A percentile compares a stretch with the other conserved stretches of the same genome.
These are phyloP conservation scores for Chrysotoxum bicinctum DNA, from an alignment of 2,888 invertebrate species.

Conservation along the genomic window DNA sequence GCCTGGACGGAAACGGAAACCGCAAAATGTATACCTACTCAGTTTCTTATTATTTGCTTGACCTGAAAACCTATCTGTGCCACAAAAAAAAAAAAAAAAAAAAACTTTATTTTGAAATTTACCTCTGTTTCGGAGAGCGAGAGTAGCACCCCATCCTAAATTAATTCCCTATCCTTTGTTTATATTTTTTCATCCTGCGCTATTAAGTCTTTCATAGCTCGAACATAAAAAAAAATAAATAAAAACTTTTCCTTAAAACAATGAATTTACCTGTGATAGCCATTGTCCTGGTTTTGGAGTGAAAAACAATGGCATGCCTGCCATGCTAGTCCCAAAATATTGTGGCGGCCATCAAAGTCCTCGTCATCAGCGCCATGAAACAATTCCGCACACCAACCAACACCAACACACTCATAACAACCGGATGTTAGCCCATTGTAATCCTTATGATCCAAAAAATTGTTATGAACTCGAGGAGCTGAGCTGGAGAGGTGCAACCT, in stretches of 20 bases:
- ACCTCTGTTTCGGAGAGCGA: not conserved
- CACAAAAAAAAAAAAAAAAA: no score
- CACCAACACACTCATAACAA: conserved; percentile 49
- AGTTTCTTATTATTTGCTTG: conserved; percentile 23
- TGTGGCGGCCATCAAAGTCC: conserved; percentile 50
- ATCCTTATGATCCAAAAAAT: conserved; percentile 61
- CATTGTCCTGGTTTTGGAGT: conserved; percentile 49
- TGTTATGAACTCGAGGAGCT: conserved; percentile 2
- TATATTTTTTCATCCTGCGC: conserved; percentile 20
- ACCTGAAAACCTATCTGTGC: conserved; percentile 15
- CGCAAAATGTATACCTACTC: not conserved
- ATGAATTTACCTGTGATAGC: conserved; percentile 53
- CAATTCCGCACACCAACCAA: conserved; percentile 32
- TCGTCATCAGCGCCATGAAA: conserved; percentile 41
- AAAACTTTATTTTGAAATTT: not conserved
- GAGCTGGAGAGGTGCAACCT: conserved; percentile 18
- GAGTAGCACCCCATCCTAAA: conserved; percentile 16
- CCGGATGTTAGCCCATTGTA: conserved; percentile 68
- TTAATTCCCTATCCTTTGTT: conserved; percentile 39
- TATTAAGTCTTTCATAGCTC: conserved; percentile 32
- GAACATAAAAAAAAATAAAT: not conserved
- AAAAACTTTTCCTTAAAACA: conserved; percentile 22
- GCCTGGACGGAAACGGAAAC: not conserved
- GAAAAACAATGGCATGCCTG: conserved; percentile 22
- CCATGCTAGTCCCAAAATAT: conserved; percentile 8